A percentile compares a stretch with the other conserved stretches of the same genome.
Evolutionary conservation across 1,140 invertebrate species (phyloP).

Genomic region (Eurosta solidaginis): DNA sequence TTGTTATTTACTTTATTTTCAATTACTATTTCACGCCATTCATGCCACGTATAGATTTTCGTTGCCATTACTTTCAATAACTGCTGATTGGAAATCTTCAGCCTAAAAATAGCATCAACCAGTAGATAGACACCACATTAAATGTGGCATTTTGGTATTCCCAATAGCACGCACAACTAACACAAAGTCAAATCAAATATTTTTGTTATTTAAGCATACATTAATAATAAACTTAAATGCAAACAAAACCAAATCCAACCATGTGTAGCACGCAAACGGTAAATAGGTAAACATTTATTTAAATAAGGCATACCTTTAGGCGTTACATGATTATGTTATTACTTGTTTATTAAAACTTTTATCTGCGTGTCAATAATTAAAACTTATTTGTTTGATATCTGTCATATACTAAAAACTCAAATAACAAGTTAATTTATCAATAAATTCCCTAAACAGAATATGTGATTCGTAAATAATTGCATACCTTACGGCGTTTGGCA

Average conservation of each 20-base stretch:
- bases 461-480: background rate
- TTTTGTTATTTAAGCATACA: background rate
- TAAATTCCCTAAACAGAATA: background rate
- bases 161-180: background rate
- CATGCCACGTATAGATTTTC: too few species aligned
- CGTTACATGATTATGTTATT: background rate
- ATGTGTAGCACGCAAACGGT: background rate
- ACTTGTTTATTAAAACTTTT: background rate
- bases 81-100: too few species aligned
- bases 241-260: background rate
- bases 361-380: conserved; percentile 2
- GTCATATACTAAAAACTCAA: background rate
- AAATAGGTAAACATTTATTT: background rate
- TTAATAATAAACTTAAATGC: background rate
- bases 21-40: too few species aligned
- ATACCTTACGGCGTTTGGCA: background rate
- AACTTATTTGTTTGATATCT: background rate
- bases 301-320: background rate
- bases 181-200: background rate
- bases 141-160: background rate
- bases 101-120: background rate
- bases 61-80: too few species aligned
- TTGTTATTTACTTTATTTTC: too few species aligned
- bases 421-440: background rate
- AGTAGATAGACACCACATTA: background rate